phyloP scores from a whole-genome alignment of 1,140 invertebrate genomes.

The Euwallacea similis region DNA sequence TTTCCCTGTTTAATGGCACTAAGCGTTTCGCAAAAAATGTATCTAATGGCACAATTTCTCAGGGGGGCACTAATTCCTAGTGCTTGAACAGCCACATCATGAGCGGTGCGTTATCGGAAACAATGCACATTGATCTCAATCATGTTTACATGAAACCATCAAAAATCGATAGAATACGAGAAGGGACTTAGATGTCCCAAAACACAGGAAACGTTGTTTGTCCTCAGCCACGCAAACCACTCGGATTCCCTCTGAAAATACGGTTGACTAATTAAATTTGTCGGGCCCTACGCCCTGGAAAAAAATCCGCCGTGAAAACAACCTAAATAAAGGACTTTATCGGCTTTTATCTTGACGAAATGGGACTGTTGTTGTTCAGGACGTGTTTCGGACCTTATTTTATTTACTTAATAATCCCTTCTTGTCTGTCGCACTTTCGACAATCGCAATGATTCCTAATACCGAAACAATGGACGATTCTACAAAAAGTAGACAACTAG shows the following conservation, averaged over 20 bases:
- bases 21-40: too few species aligned
- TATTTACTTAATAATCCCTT: constrained; percentile 2
- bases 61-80: too few species aligned
- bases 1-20: too few species aligned
- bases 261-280: constrained; percentile 32
- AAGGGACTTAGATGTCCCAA: constrained; percentile 6
- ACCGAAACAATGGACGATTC: neutral
- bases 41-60: too few species aligned
- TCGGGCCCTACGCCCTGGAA: constrained; percentile 16
- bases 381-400: constrained; percentile 7
- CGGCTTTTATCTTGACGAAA: constrained; percentile 15
- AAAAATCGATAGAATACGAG: constrained; percentile 7
- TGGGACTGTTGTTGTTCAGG: constrained; percentile 9
- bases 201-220: constrained; percentile 19
- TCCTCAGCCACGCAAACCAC: constrained; percentile 16
- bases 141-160: neutral
- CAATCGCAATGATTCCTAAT: too few species aligned
- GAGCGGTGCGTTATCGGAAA: too few species aligned
- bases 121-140: neutral
- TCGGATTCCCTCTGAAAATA: constrained; percentile 24
- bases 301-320: constrained; percentile 29
- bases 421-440: too few species aligned
- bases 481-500: constrained; percentile 5
- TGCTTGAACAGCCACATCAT: too few species aligned
- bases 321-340: constrained; percentile 28